Percentiles rank a stretch among this genome's conserved stretches.
phyloP scores from a whole-genome alignment of 1,140 invertebrate species.

The Hetaerina americana region DNA sequence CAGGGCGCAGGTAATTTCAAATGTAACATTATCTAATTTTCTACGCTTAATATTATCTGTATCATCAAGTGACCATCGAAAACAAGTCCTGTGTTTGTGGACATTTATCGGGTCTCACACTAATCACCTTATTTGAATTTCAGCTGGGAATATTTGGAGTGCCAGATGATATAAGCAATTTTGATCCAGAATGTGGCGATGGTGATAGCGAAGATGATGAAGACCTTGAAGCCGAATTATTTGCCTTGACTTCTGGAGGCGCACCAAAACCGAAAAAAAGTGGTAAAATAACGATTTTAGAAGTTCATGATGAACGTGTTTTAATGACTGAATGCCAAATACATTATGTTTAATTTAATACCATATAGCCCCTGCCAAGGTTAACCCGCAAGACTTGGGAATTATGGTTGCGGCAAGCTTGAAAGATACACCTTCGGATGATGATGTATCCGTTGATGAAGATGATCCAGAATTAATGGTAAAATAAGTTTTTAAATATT shows the following conservation, averaged over 20 bases:
- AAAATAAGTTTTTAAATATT: no score
- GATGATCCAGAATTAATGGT: constrained; percentile 63
- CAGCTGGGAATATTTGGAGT: neutral
- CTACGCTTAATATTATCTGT: neutral
- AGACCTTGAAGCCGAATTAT: constrained; percentile 75
- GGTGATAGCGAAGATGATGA: constrained; percentile 47
- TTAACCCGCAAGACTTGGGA: constrained; percentile 42
- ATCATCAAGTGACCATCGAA: neutral
- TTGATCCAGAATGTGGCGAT: constrained; percentile 23
- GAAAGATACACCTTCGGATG: constrained; percentile 56
- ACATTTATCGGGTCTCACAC: no score
- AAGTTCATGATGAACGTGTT: neutral
- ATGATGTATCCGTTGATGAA: constrained; percentile 54
- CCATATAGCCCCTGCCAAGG: constrained; percentile 21
- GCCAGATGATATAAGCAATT: constrained; percentile 29
- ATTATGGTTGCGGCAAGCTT: constrained; percentile 59
- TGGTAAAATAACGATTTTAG: constrained; percentile 22
- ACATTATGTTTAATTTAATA: constrained; percentile 6
- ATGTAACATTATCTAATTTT: constrained; percentile 10
- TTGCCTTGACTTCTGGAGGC: constrained; percentile 49
- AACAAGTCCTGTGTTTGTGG: no score
- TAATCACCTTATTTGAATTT: neutral
- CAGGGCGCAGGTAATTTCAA: constrained; percentile 41
- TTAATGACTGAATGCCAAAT: neutral
- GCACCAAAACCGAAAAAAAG: constrained; percentile 25